Percentiles rank a stretch among this genome's conserved stretches.
Conservation (phyloP, 2,797 vertebrate genomes). For the Parambassis ranga region DNA sequence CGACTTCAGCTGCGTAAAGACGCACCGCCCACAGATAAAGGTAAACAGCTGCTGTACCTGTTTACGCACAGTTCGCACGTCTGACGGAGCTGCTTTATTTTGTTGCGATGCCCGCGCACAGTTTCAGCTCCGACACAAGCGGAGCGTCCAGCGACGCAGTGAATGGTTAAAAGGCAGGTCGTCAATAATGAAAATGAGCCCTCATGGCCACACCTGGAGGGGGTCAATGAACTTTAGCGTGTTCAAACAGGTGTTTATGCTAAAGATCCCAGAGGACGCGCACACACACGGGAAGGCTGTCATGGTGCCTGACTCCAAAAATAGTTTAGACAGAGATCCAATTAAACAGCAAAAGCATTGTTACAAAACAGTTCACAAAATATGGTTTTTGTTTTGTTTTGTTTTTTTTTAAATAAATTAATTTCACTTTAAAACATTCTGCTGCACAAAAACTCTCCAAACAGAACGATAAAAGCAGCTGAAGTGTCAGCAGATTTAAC, state of each 20-base stretch:
- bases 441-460: too few relatives aligned
- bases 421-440: too few relatives aligned
- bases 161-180: not conserved
- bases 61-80: too few relatives aligned
- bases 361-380: too few relatives aligned
- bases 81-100: not conserved
- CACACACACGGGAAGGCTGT: conserved; percentile 15
- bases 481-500: too few relatives aligned
- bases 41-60: too few relatives aligned
- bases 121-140: not conserved
- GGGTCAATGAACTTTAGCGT: conserved; percentile 72
- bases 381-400: too few relatives aligned
- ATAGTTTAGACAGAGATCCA: not conserved
- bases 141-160: not conserved
- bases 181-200: conserved; percentile 19
- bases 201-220: conserved; percentile 64
- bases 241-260: conserved; percentile 54
- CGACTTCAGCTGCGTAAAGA: not conserved
- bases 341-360: not conserved
- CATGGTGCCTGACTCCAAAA: not conserved
- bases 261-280: conserved; percentile 23
- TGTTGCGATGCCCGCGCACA: not conserved
- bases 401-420: too few relatives aligned
- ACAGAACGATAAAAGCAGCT: too few relatives aligned
- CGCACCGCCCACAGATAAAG: conserved; percentile 49